These are phyloP conservation scores for Watsonalla cultraria DNA, from an alignment of 2,888 invertebrate genomes.

Conservation along the genomic window DNA sequence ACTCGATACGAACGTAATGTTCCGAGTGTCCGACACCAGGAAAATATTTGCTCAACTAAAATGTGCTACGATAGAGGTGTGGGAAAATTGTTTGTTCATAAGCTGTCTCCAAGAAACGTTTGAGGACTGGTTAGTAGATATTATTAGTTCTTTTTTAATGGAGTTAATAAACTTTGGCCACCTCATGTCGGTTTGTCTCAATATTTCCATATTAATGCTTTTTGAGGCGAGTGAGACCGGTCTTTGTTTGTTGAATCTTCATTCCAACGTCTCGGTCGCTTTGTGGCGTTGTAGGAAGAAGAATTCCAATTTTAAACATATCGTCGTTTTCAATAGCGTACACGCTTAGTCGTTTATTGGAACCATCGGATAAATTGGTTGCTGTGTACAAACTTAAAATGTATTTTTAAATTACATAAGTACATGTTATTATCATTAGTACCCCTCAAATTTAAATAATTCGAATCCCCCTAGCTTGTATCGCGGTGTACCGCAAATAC, in stretches of 20 bases:
- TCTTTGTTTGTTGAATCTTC: conserved; percentile 44
- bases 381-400: too few species aligned
- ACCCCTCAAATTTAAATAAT: too few species aligned
- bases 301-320: background rate
- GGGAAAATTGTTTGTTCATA: background rate
- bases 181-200: conserved; percentile 18
- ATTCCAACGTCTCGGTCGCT: conserved; percentile 16
- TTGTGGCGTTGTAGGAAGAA: conserved; percentile 4
- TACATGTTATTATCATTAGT: too few species aligned
- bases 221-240: conserved; percentile 41
- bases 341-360: background rate
- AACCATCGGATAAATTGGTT: too few species aligned
- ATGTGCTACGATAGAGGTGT: background rate
- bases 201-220: conserved; percentile 55
- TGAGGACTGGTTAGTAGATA: conserved; percentile 1
- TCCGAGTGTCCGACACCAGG: background rate
- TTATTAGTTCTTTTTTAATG: conserved; percentile 3
- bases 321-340: background rate
- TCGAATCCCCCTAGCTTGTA: too few species aligned
- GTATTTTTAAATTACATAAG: too few species aligned
- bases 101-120: background rate
- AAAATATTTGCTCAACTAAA: conserved; percentile 1
- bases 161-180: conserved; percentile 18
- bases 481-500: too few species aligned
- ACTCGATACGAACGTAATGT: background rate